These are phyloP conservation scores for Casuarius casuarius DNA, from an alignment of 2,113 vertebrate species.

Conservation along the genomic window DNA sequence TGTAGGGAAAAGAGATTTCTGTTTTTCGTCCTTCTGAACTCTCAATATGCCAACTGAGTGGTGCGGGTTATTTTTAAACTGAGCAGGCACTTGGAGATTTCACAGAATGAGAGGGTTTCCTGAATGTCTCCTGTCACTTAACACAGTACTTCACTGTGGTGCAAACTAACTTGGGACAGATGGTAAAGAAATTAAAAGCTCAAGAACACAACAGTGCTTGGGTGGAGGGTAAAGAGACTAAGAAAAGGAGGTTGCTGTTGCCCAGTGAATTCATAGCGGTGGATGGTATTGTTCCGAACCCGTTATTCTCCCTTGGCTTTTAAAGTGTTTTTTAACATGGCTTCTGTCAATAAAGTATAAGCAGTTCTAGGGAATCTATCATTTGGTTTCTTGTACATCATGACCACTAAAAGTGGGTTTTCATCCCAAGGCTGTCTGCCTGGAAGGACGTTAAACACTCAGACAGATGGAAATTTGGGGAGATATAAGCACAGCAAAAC, in stretches of 20 bases:
- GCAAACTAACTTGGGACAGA: slow-evolving; percentile 26
- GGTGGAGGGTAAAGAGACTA: not conserved
- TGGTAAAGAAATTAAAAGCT: slow-evolving; percentile 47
- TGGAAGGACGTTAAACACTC: not conserved
- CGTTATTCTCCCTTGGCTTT: not conserved
- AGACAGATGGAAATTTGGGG: not conserved
- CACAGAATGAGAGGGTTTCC: slow-evolving; percentile 31
- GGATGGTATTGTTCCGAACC: not conserved
- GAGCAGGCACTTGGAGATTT: slow-evolving; percentile 12
- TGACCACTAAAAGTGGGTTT: not conserved
- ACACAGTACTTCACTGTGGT: not conserved
- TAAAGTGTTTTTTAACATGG: not conserved
- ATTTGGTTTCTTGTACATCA: not conserved
- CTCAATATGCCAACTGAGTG: slow-evolving; percentile 7
- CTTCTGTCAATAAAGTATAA: not conserved
- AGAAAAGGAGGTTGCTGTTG: not conserved
- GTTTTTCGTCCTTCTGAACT: slow-evolving; percentile 7
- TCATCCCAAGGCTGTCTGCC: not conserved
- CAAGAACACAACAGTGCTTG: slow-evolving; percentile 28
- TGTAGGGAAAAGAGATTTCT: not conserved
- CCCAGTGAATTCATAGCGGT: not conserved
- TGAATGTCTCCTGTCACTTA: slow-evolving; percentile 52
- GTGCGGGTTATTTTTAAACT: slow-evolving; percentile 32
- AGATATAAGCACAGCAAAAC: not conserved
- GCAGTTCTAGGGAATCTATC: not conserved